Base-by-base conservation (phyloP, 2,888 invertebrate species). In the Tenthredo livida region DNA sequence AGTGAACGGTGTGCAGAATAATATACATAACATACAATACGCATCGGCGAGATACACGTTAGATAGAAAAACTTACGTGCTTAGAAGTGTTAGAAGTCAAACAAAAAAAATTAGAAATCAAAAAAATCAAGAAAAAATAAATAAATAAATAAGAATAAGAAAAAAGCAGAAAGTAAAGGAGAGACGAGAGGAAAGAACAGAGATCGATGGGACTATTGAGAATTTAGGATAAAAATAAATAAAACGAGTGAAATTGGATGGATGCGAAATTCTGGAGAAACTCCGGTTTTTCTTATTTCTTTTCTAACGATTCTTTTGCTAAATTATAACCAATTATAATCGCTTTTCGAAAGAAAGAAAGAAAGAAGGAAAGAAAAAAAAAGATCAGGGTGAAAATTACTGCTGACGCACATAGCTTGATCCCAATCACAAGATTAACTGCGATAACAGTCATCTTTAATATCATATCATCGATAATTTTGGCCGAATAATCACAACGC, bases 201-300 rank as follows among this genome's bases (percentile, higher is more conserved):
- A 80, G 29, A 73, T 47, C 70, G 21, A 65, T 84, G 40, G 25
- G 47, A 78, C 77, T 84, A 33, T 61, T 78, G 61, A 37, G n/a
- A 73, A 25, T 61, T 37, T 70, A 50, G 21, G 21, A 72, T 72
- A 12, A 82, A 77, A 21, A 82, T 12, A 61, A 43, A 72, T 12
- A 37, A 33, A 0, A 72, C 0, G 43, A 9, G 40, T 40, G 40
- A 73, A 73, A 40, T 72, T 77, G 43, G 70, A 70, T 77, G n/a
- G 21, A 75, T 29, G 33, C 21, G 47, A 80, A 29, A 65, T 58
- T 58, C 21, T 2, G 58, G 21, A 58, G 58, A 29, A 29, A 65
- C 12, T 65, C 25, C 6, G 4, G 67, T 17, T 33, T 33, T 67
- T 29, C 29, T 15, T 10, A 37, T 37, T 37, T 33, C 4, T 33